Evolutionary conservation across 2,888 invertebrate species (phyloP).

Genomic region (Myopa testacea): DNA sequence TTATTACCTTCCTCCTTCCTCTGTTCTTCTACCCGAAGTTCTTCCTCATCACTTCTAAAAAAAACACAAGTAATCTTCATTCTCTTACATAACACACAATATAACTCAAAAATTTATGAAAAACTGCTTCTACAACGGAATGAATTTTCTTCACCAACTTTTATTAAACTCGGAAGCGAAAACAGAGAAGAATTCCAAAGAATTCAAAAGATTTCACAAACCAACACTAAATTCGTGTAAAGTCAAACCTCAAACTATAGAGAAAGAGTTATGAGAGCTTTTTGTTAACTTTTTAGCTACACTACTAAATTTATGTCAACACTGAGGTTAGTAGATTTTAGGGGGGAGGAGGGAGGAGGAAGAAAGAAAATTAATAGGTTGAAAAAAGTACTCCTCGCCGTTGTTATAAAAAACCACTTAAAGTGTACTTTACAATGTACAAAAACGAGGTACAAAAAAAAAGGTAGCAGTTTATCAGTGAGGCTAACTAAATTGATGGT

Average conservation of each 20-base stretch:
- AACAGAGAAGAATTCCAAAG: neutral
- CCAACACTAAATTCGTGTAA: neutral
- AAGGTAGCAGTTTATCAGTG: slow-evolving; percentile 9
- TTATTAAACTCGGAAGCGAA: neutral
- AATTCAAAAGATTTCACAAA: neutral
- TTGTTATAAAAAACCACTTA: neutral
- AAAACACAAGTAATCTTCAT: too few species aligned
- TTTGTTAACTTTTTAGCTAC: slow-evolving; percentile 17
- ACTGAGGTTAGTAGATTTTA: neutral
- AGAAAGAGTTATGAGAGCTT: slow-evolving; percentile 10
- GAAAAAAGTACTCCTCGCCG: neutral
- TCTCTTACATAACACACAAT: too few species aligned
- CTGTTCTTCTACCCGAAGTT: too few species aligned
- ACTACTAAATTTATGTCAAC: neutral
- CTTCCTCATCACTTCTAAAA: too few species aligned
- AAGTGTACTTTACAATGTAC: neutral
- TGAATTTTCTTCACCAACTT: too few species aligned
- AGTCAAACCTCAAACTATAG: neutral
- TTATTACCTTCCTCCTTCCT: too few species aligned
- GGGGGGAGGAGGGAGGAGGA: neutral
- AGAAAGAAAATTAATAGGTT: neutral
- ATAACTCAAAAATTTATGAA: too few species aligned
- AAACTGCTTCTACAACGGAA: too few species aligned
- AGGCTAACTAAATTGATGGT: neutral
- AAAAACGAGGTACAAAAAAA: neutral